Base-by-base conservation (phyloP, 2,113 vertebrate genomes). In the Phyllopteryx taeniolatus region DNA sequence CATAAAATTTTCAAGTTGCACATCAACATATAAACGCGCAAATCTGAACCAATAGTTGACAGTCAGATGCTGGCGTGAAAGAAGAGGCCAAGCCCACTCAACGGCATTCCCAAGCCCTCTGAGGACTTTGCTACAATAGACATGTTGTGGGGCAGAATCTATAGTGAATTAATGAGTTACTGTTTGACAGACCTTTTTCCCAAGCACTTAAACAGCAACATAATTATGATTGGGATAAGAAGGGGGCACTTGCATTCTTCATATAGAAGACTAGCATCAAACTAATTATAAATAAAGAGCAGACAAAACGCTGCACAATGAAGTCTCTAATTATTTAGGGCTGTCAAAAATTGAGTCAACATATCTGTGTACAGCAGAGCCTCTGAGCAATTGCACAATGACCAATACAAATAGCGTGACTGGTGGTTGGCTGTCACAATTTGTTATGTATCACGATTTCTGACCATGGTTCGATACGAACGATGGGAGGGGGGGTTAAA, bases 111-210 rank as follows among this genome's bases (percentile, higher is more conserved):
- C 87, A 70, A 88, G 84, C 85, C 66, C 88, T 90, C 81, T 86
- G 85, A 88, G 86, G 76, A 83, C 82, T 81, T 60, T 72, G 76
- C 75, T 65, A 92, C 92, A 93, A 93, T 89, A 87, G 85, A 68
- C 79, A 85, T 85, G 86, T 81, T 92, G 91, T 90, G 71, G 78
- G 57, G 43, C 65, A 81, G 74, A 86, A 90, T 85, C 84, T 89
- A 88, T 85, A 86, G 83, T 80, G 89, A 91, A 88, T 91, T 92
- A 92, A 93, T 89, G 90, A 91, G 89, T 85, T 85, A 86, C 87
- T 87, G 87, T 88, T 84, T 79, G 51, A 78, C 83, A 71, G 4
- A 54, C 70, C 73, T 81, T 85, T 87, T 88, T 92, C 86, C 85
- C 87, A 89, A 89, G 83, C 76, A 85, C 83, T 82, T 74, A 81